Conservation (phyloP, 2,797 vertebrate genomes). For the Betta splendens region DNA sequence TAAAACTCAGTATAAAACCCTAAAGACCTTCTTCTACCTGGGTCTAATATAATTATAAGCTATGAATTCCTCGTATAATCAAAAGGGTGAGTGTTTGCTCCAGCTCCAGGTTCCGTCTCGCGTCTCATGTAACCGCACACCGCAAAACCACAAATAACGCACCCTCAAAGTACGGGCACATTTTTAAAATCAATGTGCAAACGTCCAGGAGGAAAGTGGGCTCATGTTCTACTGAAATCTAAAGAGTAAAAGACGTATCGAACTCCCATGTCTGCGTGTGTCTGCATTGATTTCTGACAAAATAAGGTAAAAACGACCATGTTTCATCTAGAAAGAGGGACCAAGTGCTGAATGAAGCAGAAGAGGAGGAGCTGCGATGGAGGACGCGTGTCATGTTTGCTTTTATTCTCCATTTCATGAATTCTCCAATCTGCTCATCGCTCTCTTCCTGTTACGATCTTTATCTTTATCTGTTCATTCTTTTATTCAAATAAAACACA, state of each 20-base stretch:
- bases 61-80: too few relatives aligned
- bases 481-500: not conserved
- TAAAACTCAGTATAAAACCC: too few relatives aligned
- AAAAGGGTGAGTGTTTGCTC: not conserved
- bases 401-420: not conserved
- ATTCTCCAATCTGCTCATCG: too few relatives aligned
- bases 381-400: conserved; percentile 12
- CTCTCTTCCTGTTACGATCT: too few relatives aligned
- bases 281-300: conserved; percentile 76
- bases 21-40: too few relatives aligned
- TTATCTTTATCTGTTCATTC: too few relatives aligned
- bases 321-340: conserved; percentile 73
- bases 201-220: conserved; percentile 52
- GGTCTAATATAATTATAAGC: too few relatives aligned
- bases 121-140: conserved; percentile 54
- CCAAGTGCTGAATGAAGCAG: conserved; percentile 61
- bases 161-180: conserved; percentile 59
- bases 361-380: not conserved
- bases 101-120: conserved; percentile 15
- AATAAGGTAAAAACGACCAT: conserved; percentile 71
- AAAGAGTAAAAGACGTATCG: conserved; percentile 72
- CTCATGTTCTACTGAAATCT: conserved; percentile 71
- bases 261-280: conserved; percentile 61
- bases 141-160: conserved; percentile 60
- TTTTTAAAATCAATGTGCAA: conserved; percentile 70